A percentile compares a stretch with the other conserved stretches of the same genome.
Conservation (phyloP, 2,888 invertebrate genomes). For the Operophtera brumata region DNA sequence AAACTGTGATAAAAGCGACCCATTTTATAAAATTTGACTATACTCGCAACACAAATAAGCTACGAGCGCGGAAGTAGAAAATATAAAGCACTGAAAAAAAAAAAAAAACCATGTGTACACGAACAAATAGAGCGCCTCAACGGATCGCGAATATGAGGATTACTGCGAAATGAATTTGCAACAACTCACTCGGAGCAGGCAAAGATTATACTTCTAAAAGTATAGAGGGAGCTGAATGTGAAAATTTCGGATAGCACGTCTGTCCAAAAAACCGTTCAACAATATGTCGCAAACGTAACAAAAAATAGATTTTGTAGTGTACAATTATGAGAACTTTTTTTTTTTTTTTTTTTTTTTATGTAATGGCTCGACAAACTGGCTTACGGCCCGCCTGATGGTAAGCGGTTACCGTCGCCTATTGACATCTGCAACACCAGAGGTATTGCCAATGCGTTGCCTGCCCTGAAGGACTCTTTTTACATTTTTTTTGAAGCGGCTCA, state of each 20-base stretch:
- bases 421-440: too few species aligned
- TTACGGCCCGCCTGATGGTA: too few species aligned
- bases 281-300: too few species aligned
- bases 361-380: too few species aligned
- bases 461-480: too few species aligned
- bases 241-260: not conserved
- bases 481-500: too few species aligned
- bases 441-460: too few species aligned
- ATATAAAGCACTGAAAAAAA: constrained; percentile 1
- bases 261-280: too few species aligned
- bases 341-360: too few species aligned
- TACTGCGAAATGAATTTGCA: constrained; percentile 35
- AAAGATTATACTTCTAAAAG: constrained; percentile 23
- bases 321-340: too few species aligned
- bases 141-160: constrained; percentile 30
- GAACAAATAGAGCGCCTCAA: constrained; percentile 19
- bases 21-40: constrained; percentile 3
- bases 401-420: too few species aligned
- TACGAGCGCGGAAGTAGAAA: constrained; percentile 1
- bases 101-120: constrained; percentile 15
- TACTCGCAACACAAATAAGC: constrained; percentile 8
- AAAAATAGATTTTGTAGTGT: too few species aligned
- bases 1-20: not conserved
- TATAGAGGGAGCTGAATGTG: constrained; percentile 10
- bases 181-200: constrained; percentile 25